Conservation (phyloP, 2,113 vertebrate genomes). For the Lates calcarifer region DNA sequence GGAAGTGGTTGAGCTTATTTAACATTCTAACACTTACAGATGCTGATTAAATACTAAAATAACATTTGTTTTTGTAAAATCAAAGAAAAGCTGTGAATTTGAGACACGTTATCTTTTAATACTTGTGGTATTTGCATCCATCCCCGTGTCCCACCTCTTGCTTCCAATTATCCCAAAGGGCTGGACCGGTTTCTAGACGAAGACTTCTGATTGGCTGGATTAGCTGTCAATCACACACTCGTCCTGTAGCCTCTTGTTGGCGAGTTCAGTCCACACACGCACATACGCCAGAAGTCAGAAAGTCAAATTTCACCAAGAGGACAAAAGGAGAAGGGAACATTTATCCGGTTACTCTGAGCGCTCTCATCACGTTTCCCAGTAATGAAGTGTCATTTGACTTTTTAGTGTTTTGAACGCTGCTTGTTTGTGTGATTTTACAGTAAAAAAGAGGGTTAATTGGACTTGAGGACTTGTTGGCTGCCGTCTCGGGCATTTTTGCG, state of each 20-base stretch:
- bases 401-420: background rate
- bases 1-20: background rate
- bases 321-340: background rate
- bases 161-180: conserved; percentile 68
- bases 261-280: conserved; percentile 63
- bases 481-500: conserved; percentile 41
- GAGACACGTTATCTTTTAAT: conserved; percentile 9
- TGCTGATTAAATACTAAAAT: background rate
- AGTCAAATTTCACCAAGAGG: conserved; percentile 63
- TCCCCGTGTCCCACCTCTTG: conserved; percentile 64
- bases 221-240: conserved; percentile 50
- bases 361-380: background rate
- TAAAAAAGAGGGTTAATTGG: conserved; percentile 50
- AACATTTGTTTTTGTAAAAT: background rate
- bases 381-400: background rate
- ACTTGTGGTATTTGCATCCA: conserved; percentile 32
- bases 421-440: background rate
- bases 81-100: background rate
- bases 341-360: background rate
- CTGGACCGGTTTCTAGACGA: background rate
- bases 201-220: conserved; percentile 69
- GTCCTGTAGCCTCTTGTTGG: conserved; percentile 57
- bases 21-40: background rate
- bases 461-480: conserved; percentile 64
- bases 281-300: conserved; percentile 81